Percentiles rank a stretch among this genome's conserved stretches.
These are phyloP conservation scores for Ammospiza maritima DNA, from an alignment of 2,797 vertebrate species.

Conservation along the genomic window DNA sequence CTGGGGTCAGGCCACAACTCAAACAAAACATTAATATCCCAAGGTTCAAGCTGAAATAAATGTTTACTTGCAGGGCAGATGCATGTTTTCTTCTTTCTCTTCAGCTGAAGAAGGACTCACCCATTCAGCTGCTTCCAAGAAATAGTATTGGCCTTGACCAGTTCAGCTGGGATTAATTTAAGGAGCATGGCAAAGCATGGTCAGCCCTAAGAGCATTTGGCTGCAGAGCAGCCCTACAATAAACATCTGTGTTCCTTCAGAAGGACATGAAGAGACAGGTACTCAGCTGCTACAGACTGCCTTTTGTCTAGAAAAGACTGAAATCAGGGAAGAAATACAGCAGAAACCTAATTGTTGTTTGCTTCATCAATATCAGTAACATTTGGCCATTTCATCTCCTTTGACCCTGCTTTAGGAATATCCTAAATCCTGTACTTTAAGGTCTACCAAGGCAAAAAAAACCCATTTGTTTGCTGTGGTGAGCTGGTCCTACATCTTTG, in stretches of 20 bases:
- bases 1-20: not conserved
- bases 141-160: not conserved
- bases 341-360: not conserved
- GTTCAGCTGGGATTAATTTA: not conserved
- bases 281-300: not conserved
- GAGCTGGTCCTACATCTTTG: not conserved
- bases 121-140: not conserved
- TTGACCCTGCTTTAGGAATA: not conserved
- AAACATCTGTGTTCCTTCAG: not conserved
- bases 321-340: not conserved
- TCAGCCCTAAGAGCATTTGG: not conserved
- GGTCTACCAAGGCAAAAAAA: not conserved
- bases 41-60: not conserved
- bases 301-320: not conserved
- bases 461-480: not conserved
- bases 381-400: not conserved
- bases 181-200: not conserved
- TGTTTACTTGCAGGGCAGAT: not conserved
- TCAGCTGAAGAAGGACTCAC: not conserved
- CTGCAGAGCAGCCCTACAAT: not conserved
- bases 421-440: not conserved
- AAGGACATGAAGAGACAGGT: rapidly evolving
- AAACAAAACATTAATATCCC: not conserved
- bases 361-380: not conserved
- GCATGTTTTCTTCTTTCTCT: not conserved